Conservation (phyloP, 2,797 vertebrate species). For the Chelmon rostratus region DNA sequence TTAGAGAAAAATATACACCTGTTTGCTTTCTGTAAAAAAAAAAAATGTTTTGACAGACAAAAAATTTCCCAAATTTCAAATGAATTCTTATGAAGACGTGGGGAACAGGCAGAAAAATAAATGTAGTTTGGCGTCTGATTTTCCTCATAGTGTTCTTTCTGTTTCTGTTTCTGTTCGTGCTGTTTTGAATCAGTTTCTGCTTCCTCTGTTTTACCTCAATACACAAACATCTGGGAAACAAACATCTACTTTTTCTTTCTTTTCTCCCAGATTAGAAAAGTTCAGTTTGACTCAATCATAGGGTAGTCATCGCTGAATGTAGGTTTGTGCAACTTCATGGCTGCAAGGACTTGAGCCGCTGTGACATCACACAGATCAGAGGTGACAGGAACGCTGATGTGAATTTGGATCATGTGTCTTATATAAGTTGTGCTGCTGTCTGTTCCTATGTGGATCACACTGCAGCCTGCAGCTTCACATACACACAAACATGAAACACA, state of each 20-base stretch:
- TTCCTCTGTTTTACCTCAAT: constrained; percentile 6
- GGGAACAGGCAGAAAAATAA: constrained; percentile 5
- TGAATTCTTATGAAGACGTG: neutral
- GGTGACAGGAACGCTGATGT: constrained; percentile 49
- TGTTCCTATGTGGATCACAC: constrained; percentile 48
- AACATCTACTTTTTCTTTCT: constrained; percentile 21
- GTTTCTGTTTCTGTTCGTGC: constrained; percentile 32
- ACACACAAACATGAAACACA: neutral
- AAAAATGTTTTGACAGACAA: too few species aligned
- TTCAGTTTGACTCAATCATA: neutral
- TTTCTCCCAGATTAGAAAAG: neutral
- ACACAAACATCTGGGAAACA: constrained; percentile 8
- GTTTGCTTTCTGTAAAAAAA: constrained; percentile 2
- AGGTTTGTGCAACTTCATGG: neutral
- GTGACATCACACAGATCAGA: constrained; percentile 54
- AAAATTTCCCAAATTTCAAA: constrained; percentile 6
- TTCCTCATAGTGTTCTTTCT: neutral
- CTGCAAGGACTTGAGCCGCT: constrained; percentile 5
- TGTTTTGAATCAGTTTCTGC: constrained; percentile 20
- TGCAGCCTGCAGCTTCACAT: constrained; percentile 40
- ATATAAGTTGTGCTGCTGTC: constrained; percentile 61
- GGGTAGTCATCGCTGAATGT: neutral
- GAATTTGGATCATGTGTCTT: constrained; percentile 42
- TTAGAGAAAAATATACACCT: too few species aligned
- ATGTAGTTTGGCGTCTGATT: neutral